Evolutionary conservation across 2,888 invertebrate species (phyloP).

Genomic region (Horisme vitalbata): DNA sequence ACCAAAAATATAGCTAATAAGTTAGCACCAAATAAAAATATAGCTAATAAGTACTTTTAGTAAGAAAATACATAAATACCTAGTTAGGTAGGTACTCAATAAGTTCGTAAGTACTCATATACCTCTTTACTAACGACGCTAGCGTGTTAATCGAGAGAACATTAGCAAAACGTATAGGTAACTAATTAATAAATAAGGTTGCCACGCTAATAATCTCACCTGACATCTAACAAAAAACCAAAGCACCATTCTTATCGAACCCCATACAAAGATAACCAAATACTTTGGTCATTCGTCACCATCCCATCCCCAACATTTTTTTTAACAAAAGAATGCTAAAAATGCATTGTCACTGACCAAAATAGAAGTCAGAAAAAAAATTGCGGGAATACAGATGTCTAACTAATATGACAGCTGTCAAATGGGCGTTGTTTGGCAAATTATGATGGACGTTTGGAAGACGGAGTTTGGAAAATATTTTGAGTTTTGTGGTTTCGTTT

Average conservation of each 20-base stretch:
- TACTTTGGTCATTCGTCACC: conserved; percentile 47
- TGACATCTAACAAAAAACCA: conserved; percentile 26
- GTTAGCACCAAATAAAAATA: too few relatives aligned
- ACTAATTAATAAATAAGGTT: too few relatives aligned
- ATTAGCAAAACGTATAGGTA: too few relatives aligned
- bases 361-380: conserved; percentile 37
- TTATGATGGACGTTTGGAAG: conserved; percentile 51
- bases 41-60: too few relatives aligned
- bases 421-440: conserved; percentile 63
- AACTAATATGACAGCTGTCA: conserved; percentile 76
- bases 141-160: too few relatives aligned
- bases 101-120: too few relatives aligned
- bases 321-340: conserved; percentile 34
- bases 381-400: conserved; percentile 63
- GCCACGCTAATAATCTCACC: too few relatives aligned
- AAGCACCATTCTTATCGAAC: conserved; percentile 40
- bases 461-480: conserved; percentile 52
- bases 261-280: conserved; percentile 40
- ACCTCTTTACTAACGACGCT: conserved; percentile 1
- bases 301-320: conserved; percentile 27
- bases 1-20: too few relatives aligned
- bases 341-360: conserved; percentile 39
- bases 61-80: too few relatives aligned
- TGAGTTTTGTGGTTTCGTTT: conserved; percentile 37
- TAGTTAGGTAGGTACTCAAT: too few relatives aligned